Base-by-base conservation (phyloP, 2,888 invertebrate species). In the Teleogryllus oceanicus region DNA sequence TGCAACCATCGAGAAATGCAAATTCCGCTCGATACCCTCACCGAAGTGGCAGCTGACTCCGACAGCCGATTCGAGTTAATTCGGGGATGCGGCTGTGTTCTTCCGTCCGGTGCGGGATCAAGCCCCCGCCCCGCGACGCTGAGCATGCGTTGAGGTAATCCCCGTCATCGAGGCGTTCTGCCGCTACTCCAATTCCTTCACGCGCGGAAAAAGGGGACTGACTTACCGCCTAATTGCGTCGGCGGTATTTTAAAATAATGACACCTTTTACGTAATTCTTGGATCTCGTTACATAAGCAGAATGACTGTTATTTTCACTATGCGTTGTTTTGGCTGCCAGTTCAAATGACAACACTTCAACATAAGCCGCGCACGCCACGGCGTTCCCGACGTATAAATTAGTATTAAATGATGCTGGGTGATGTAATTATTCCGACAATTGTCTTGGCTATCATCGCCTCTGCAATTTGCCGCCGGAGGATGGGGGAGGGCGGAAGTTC, bases 271-370 rank as follows among this genome's bases (percentile, higher is more conserved):
- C n/a, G 62, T 62, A 62, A 62, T 62, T 62, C 62, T 4, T 62
- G 62, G n/a, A 62, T 62, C 62, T 18, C n/a, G 4, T 62, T 62
- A 62, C n/a, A 62, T 62, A 62, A 62, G 62, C 37, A 62, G 16
- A 62, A 62, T 62, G 62, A 62, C 62, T 62, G 62, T 62, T 62
- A 62, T 62, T 62, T 62, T n/a, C 62, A 13, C 62, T 18, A 8
- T 4, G n/a, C 16, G 13, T 62, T 13, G 62, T 8, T 62, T 62
- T 62, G 62, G n/a, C 62, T 62, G 62, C 16, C 62, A 18, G 16
- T 62, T 18, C 62, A 62, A 62, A 62, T 62, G 62, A 62, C 62
- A 62, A 62, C 62, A 62, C 62, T 62, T 62, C 62, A 62, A 62
- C 62, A 18, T 62, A n/a, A 62, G 62, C 62, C 62, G 62, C n/a